Percentiles rank a stretch among this genome's conserved stretches.
phyloP scores from a whole-genome alignment of 2,113 vertebrate genomes.

The Nothobranchius furzeri region DNA sequence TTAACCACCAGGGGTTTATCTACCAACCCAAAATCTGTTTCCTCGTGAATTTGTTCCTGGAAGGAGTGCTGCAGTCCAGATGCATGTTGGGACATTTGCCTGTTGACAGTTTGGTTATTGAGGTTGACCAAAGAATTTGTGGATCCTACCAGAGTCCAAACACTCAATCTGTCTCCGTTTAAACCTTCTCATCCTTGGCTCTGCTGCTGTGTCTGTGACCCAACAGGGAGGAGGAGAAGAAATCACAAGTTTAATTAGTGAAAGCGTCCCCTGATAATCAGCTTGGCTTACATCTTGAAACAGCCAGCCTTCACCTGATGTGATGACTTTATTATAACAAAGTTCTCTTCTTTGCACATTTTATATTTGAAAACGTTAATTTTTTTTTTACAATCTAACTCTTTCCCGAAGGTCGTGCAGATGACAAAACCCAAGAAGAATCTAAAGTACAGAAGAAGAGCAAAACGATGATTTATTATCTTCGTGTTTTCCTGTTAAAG shows the following conservation, averaged over 20 bases:
- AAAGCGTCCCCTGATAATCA: too few species aligned
- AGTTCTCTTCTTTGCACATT: too few species aligned
- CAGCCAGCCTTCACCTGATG: too few species aligned
- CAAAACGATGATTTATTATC: not conserved
- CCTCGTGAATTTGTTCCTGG: not conserved
- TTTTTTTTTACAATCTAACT: too few species aligned
- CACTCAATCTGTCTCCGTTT: slow-evolving; percentile 66
- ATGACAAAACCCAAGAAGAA: not conserved
- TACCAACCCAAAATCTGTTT: not conserved
- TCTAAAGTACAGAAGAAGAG: not conserved
- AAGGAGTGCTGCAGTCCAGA: slow-evolving; percentile 31
- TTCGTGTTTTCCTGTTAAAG: not conserved
- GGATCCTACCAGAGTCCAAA: slow-evolving; percentile 45
- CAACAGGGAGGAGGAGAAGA: not conserved
- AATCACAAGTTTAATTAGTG: too few species aligned
- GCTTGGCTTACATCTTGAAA: too few species aligned
- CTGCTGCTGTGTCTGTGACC: slow-evolving; percentile 14
- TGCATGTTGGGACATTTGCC: slow-evolving; percentile 60
- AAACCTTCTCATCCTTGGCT: slow-evolving; percentile 43
- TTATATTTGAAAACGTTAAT: too few species aligned
- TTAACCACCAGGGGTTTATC: slow-evolving; percentile 11
- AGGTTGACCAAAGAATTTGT: slow-evolving; percentile 58
- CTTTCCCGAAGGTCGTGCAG: not conserved
- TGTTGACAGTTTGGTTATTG: slow-evolving; percentile 51
- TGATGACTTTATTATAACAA: too few species aligned